Evolutionary conservation across 2,888 invertebrate genomes (phyloP).

Genomic region (Rhingia rostrata): DNA sequence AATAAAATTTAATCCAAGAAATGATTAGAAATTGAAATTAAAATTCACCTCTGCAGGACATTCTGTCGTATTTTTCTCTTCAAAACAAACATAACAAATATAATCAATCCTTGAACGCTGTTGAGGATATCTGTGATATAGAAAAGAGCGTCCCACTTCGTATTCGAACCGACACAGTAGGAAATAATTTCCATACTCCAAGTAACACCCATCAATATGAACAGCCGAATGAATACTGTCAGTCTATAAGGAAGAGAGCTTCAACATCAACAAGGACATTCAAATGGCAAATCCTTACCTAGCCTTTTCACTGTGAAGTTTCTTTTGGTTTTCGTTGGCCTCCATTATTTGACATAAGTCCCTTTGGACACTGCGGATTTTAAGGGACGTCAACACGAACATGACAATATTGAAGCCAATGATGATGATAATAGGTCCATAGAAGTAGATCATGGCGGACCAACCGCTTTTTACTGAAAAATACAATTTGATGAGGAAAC

Average conservation of each 20-base stretch:
- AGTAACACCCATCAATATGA: slow-evolving; percentile 93
- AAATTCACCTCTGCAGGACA: slow-evolving; percentile 80
- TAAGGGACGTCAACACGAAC: slow-evolving; percentile 81
- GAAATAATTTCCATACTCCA: slow-evolving; percentile 92
- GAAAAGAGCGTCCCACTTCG: slow-evolving; percentile 79
- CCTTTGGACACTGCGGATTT: slow-evolving; percentile 80
- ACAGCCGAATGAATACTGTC: slow-evolving; percentile 90
- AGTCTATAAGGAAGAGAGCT: slow-evolving; percentile 84
- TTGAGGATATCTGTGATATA: slow-evolving; percentile 85
- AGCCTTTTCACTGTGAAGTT: slow-evolving; percentile 81
- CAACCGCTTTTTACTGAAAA: slow-evolving; percentile 78
- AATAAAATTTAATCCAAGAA: no score
- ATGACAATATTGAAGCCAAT: slow-evolving; percentile 80
- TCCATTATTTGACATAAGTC: slow-evolving; percentile 81
- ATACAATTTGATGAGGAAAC: not conserved
- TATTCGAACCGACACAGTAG: slow-evolving; percentile 85
- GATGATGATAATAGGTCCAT: slow-evolving; percentile 79
- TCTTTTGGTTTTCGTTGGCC: slow-evolving; percentile 80
- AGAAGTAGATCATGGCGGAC: slow-evolving; percentile 81
- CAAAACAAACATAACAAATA: slow-evolving; percentile 86
- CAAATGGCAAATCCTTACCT: slow-evolving; percentile 76
- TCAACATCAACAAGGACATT: not conserved
- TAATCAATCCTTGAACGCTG: slow-evolving; percentile 85
- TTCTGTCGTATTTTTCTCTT: slow-evolving; percentile 84
- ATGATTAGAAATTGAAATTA: not conserved